phyloP scores from a whole-genome alignment of 2,113 vertebrate genomes.

The human region DNA sequence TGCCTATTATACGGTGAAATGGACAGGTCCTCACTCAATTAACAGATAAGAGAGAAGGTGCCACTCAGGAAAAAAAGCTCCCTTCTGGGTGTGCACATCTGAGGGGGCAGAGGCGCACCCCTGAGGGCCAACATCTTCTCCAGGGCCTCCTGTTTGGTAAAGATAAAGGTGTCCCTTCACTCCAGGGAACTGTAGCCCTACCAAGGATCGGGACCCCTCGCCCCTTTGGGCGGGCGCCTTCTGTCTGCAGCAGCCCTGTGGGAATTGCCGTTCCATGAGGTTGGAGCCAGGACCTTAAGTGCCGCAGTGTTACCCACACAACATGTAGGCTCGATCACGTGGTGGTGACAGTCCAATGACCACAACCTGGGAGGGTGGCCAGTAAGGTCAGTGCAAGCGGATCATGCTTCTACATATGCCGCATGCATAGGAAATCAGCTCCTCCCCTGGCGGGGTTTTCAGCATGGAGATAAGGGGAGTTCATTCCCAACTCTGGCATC shows the following conservation, averaged over 20 bases:
- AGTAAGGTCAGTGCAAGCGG: too few relatives aligned
- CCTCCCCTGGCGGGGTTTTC: too few relatives aligned
- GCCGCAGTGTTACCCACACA: too few relatives aligned
- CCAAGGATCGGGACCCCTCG: not conserved
- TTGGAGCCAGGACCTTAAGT: rapidly evolving
- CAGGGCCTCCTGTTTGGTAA: not conserved
- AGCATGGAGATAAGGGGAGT: too few relatives aligned
- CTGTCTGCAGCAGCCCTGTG: too few relatives aligned
- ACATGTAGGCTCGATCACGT: too few relatives aligned
- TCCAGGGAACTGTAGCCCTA: not conserved
- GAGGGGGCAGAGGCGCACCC: rapidly evolving
- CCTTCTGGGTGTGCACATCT: not conserved
- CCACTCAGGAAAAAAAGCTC: not conserved
- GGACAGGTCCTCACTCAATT: not conserved
- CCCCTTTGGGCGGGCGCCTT: rapidly evolving
- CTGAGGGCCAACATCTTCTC: not conserved
- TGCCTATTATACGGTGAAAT: not conserved
- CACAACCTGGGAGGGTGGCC: too few relatives aligned
- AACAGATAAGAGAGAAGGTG: not conserved
- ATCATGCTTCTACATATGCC: too few relatives aligned
- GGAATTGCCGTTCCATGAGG: not conserved
- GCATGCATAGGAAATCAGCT: too few relatives aligned
- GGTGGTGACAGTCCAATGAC: too few relatives aligned
- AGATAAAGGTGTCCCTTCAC: not conserved
- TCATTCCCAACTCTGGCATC: too few relatives aligned